These are phyloP conservation scores for Tychaedon coryphoeus DNA, from an alignment of 2,113 vertebrate genomes.

Conservation along the genomic window DNA sequence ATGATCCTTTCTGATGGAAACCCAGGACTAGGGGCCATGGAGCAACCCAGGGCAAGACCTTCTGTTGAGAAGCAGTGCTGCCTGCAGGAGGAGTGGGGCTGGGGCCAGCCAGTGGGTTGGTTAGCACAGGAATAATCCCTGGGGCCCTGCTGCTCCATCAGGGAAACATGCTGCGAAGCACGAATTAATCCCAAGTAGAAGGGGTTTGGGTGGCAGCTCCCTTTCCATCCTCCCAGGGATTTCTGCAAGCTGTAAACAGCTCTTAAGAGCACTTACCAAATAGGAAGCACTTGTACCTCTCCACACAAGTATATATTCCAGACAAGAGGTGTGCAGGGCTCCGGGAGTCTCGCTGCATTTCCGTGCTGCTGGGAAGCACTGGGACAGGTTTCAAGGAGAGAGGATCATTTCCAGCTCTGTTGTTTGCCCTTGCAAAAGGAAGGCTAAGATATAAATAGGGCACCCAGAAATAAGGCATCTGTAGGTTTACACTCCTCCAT, in stretches of 20 bases:
- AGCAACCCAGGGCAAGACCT: neutral
- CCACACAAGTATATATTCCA: neutral
- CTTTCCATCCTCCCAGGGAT: neutral
- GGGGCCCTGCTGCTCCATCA: neutral
- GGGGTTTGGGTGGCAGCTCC: neutral
- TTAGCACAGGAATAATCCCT: neutral
- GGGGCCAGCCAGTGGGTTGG: neutral
- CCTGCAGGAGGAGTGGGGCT: neutral
- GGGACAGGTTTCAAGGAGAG: neutral
- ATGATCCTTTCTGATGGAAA: conserved; percentile 53
- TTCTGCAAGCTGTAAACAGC: conserved; percentile 4
- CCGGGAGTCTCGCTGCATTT: neutral
- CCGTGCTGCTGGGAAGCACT: neutral
- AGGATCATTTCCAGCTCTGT: neutral
- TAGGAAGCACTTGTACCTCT: conserved; percentile 11
- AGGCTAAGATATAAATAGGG: neutral
- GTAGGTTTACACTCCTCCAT: neutral
- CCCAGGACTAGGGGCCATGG: neutral
- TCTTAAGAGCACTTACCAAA: neutral
- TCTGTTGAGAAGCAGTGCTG: neutral
- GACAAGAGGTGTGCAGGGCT: neutral
- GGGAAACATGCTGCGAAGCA: neutral
- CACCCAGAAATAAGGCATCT: neutral
- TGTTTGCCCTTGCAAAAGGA: neutral
- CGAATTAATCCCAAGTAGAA: neutral